A percentile compares a stretch with the other conserved stretches of the same genome.
Conservation (phyloP, 2,888 invertebrate species). For the Junonia oenone region DNA sequence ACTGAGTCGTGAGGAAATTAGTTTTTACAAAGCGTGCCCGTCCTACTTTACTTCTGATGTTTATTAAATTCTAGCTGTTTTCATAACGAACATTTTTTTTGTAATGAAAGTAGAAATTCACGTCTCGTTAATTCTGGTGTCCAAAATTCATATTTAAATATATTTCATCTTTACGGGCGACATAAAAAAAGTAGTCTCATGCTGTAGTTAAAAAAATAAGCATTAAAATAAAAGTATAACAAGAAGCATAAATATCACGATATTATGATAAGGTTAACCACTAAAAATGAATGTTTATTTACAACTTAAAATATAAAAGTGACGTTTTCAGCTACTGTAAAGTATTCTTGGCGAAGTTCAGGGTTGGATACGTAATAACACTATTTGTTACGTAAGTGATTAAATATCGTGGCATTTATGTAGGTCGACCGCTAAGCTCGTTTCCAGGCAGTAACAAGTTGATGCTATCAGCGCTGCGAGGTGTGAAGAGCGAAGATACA, state of each 20-base stretch:
- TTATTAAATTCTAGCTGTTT: background rate
- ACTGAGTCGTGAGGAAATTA: constrained; percentile 24
- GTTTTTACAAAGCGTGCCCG: constrained; percentile 14
- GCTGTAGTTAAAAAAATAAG: background rate
- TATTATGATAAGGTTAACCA: background rate
- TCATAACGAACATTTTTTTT: background rate
- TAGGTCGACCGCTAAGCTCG: constrained; percentile 36
- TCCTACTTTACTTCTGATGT: constrained; percentile 6
- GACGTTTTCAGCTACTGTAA: background rate
- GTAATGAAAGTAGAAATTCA: background rate
- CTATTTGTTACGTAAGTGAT: constrained; percentile 12
- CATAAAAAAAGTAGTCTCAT: background rate
- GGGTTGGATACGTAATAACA: constrained; percentile 5
- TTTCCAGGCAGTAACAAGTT: constrained; percentile 35
- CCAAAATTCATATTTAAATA: too few species aligned
- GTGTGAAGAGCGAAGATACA: constrained; percentile 40
- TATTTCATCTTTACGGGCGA: too few species aligned
- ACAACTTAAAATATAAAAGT: background rate
- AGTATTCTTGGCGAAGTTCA: background rate
- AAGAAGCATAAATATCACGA: background rate
- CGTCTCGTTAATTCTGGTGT: too few species aligned
- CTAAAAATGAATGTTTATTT: background rate
- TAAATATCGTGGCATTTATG: constrained; percentile 22
- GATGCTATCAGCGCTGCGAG: constrained; percentile 38
- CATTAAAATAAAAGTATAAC: background rate